These are phyloP conservation scores for Chymomyza procnemis DNA, from an alignment of 2,888 invertebrate genomes.

Conservation along the genomic window DNA sequence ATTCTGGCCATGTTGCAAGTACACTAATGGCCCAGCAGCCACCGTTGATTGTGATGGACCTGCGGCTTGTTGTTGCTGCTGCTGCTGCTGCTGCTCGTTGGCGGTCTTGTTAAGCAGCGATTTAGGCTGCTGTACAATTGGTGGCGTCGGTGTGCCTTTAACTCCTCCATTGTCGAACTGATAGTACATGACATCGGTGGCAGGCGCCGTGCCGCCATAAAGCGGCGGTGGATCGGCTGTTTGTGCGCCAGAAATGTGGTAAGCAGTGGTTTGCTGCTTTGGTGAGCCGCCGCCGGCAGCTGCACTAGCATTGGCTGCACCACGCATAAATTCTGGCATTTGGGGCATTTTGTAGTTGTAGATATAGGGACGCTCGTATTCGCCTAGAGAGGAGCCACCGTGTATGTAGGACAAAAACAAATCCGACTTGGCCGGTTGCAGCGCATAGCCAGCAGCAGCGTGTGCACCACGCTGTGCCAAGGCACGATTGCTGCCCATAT, in stretches of 20 bases:
- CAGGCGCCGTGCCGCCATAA: conserved; percentile 73
- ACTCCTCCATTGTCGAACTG: conserved; percentile 74
- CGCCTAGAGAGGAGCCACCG: conserved; percentile 43
- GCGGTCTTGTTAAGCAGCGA: conserved; percentile 35
- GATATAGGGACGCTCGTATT: conserved; percentile 74
- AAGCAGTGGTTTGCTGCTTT: conserved; percentile 61
- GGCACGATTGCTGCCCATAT: conserved; percentile 48
- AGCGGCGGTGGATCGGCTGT: conserved; percentile 76
- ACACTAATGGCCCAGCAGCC: conserved; percentile 72
- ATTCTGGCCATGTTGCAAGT: conserved; percentile 72
- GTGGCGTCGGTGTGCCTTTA: conserved; percentile 24
- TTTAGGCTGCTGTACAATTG: conserved; percentile 72
- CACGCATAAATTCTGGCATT: conserved; percentile 66
- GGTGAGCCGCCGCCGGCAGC: conserved; percentile 6
- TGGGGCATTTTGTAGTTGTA: conserved; percentile 77
- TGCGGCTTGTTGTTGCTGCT: conserved; percentile 5
- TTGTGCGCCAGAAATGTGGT: conserved; percentile 77
- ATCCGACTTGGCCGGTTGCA: conserved; percentile 78
- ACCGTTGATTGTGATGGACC: conserved; percentile 7
- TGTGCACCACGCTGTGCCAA: conserved; percentile 40
- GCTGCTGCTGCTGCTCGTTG: conserved; percentile 31
- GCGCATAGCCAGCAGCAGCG: conserved; percentile 50
- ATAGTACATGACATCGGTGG: conserved; percentile 76
- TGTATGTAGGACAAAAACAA: conserved; percentile 77
- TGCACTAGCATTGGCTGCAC: conserved; percentile 25